Base-by-base conservation (phyloP, 2,113 vertebrate genomes). In the Mesocricetus auratus region DNA sequence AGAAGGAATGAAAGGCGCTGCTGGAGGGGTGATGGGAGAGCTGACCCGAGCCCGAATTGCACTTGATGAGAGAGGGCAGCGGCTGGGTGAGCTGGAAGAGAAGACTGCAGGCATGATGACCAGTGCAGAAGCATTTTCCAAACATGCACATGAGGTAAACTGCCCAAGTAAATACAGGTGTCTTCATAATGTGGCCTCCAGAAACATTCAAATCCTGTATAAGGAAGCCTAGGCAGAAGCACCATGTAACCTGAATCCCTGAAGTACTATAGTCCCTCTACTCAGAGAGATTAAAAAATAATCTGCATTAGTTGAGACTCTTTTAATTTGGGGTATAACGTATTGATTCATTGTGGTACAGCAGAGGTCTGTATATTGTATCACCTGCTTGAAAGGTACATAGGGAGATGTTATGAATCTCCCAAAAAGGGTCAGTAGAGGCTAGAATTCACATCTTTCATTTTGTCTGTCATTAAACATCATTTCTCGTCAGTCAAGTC, bases 21-120 rank as follows among this genome's bases (percentile, higher is more conserved):
- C 99, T 0, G 99, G 99, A 0, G 99, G 99, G 0, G 99, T 98
- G 19, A 99, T 99, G 33, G 99, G 99, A 11, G 99, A 99, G 47
- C 96, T 99, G 98, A 99, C 99, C 0, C 98, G 99, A 0, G 99
- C 99, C 0, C 99, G 99, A n/a, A 98, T 99, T 0, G 99, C 99
- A 42, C 99, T 99, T 36, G 99, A 99, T 0, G 99, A 99, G 98
- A 98, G 99, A 98, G 99, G 99, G 1, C 99, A 99, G 98, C 98
- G 99, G 68, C 98, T 99, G 82, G 99, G 99, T 0, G 99, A 99
- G 97, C 98, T 99, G 98, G 99, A 99, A 36, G 99, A 99, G 17
- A 99, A 98, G 93, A 99, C 99, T 0, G 99, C 99, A 0, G 99
- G 99, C 33, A 99, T 99, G 99, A 99, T 99, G 99, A 98, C 99